Base-by-base conservation (phyloP, 2,797 vertebrate genomes). In the Tolypeutes matacus region DNA sequence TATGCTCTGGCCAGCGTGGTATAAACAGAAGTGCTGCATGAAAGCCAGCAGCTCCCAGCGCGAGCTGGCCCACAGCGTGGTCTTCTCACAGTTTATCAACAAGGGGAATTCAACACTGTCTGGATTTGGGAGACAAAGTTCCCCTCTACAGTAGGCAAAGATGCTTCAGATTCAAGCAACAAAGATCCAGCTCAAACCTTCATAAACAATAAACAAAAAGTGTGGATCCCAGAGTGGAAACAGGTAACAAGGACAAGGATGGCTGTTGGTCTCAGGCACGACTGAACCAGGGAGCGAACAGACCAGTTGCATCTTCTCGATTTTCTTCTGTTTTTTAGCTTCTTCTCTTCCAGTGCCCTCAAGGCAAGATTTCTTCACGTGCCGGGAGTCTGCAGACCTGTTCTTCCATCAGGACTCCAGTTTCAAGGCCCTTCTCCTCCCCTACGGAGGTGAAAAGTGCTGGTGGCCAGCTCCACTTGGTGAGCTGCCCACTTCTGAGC, bases 381-480 rank as follows among this genome's bases (percentile, higher is more conserved):
- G 49, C 58, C 34, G 34, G 27, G 29, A 76, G 77, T 67, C 46
- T 80, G 18, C 3, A 60, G 84, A 36, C 7, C 10, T 65, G 65
- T 58, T 80, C 4, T 42, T 67, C 18, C 12, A 27, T 11, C 8
- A 1, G 64, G 31, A 69, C 67, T 31, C 46, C 75, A 36, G 21
- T 13, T 1, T 42, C 2, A 17, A 69, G 1, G 2, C 15, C 7
- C 14, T 49, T 36, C 3, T 39, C n/a, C 3, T 46, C 14, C 15
- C 23, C 31, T 46, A 65, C 4, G n/a, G 65, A 73, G 42, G 46
- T 67, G 18, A 42, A 84, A 65, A 64, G 18, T 2, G 0, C 17
- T 86, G 56, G 58, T 5, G 2, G 5, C 17, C 1, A 12, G 12
- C 46, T 46, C 51, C 56, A 7, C 21, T 58, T 76, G 36, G 46